These are phyloP conservation scores for Charina bottae DNA, from an alignment of 2,113 vertebrate species.

Conservation along the genomic window DNA sequence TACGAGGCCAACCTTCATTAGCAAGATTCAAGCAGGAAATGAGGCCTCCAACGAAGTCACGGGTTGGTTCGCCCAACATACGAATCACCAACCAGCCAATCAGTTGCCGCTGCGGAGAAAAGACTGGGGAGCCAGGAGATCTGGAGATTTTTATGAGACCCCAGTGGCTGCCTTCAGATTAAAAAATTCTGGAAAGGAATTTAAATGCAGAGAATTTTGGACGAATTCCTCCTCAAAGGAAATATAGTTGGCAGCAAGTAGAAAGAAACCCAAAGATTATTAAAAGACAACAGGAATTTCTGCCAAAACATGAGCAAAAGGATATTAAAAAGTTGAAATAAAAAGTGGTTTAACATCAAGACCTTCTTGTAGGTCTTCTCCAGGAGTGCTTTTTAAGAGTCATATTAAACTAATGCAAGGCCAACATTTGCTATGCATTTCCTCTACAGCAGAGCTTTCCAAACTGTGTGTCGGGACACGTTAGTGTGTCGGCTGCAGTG, in stretches of 20 bases:
- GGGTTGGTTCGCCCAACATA: neutral
- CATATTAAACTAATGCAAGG: neutral
- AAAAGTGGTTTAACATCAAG: neutral
- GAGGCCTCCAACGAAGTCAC: neutral
- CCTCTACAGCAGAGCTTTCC: no score
- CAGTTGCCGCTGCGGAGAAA: neutral
- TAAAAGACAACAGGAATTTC: neutral
- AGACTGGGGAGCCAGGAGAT: neutral
- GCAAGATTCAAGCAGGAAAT: neutral
- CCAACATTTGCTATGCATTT: neutral
- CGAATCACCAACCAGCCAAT: neutral
- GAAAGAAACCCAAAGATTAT: neutral
- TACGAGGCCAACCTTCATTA: neutral
- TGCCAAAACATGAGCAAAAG: neutral
- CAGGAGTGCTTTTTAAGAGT: neutral
- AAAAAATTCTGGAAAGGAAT: neutral
- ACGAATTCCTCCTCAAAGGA: neutral
- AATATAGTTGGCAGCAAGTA: neutral
- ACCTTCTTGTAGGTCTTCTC: neutral
- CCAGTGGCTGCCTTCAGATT: neutral
- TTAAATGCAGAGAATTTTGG: neutral
- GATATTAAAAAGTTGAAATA: neutral
- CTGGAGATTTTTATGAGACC: neutral
- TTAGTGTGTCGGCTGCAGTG: no score
- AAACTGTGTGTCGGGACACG: no score